Conservation (phyloP, 2,797 vertebrate species). For the Cossypha heuglini region DNA sequence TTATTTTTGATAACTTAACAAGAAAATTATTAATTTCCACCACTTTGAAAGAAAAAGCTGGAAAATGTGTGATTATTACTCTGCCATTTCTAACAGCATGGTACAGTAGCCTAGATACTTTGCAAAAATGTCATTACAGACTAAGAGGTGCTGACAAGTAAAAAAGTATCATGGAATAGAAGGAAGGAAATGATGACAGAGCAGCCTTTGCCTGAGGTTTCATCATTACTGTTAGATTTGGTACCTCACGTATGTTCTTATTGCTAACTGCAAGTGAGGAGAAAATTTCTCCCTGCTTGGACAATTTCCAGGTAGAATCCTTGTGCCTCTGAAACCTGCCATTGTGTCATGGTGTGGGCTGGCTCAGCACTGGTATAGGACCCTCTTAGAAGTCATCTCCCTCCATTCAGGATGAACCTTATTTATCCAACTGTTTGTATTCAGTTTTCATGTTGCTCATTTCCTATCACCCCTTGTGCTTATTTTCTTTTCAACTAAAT, state of each 20-base stretch:
- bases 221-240: neutral
- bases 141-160: neutral
- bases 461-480: neutral
- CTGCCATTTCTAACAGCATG: neutral
- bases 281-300: rapidly evolving
- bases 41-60: neutral
- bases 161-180: neutral
- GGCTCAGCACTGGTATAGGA: neutral
- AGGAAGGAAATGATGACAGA: neutral
- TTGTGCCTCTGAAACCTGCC: neutral
- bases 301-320: neutral
- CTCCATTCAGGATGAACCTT: neutral
- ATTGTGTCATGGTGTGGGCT: neutral
- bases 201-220: neutral
- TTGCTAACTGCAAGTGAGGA: neutral
- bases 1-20: neutral
- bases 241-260: neutral
- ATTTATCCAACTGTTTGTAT: neutral
- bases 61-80: neutral
- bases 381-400: neutral
- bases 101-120: neutral
- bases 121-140: neutral
- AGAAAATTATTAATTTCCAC: neutral
- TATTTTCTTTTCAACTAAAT: slow-evolving; percentile 55
- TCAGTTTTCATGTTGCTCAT: neutral